Evolutionary conservation across 2,888 invertebrate genomes (phyloP).

Genomic region (Troides oblongomaculatus): DNA sequence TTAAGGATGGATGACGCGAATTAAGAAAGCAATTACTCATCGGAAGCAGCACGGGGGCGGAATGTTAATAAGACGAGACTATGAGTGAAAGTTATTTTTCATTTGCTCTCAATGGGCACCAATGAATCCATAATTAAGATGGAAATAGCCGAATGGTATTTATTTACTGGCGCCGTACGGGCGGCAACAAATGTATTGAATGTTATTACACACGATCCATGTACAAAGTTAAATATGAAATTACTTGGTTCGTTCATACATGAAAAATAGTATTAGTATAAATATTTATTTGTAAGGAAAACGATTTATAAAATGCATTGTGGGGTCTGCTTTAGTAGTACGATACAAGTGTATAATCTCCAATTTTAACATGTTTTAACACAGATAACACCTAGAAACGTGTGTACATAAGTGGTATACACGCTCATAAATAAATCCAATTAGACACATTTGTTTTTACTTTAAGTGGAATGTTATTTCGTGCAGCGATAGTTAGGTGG

Average conservation of each 20-base stretch:
- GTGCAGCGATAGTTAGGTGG: conserved; percentile 17
- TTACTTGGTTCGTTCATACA: too few relatives aligned
- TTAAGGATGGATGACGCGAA: conserved; percentile 79
- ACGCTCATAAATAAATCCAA: conserved; percentile 25
- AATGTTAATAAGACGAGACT: conserved; percentile 76
- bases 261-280: neutral
- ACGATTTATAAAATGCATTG: neutral
- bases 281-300: neutral
- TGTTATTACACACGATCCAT: neutral
- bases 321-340: neutral
- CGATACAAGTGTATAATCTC: neutral
- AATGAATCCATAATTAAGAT: conserved; percentile 67
- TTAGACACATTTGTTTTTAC: conserved; percentile 25
- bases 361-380: conserved; percentile 4
- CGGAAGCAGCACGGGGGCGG: conserved; percentile 72
- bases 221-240: too few relatives aligned
- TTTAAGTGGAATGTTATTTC: conserved; percentile 28
- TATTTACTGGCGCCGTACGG: conserved; percentile 26
- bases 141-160: conserved; percentile 45
- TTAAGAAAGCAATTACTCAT: conserved; percentile 81
- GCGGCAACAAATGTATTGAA: conserved; percentile 12
- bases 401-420: conserved; percentile 2
- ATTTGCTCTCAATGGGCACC: conserved; percentile 62
- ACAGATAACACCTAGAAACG: conserved; percentile 8
- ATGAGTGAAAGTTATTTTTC: conserved; percentile 68